A percentile compares a stretch with the other conserved stretches of the same genome.
These are phyloP conservation scores for Chaetodon trifascialis DNA, from an alignment of 2,113 vertebrate species.

Conservation along the genomic window DNA sequence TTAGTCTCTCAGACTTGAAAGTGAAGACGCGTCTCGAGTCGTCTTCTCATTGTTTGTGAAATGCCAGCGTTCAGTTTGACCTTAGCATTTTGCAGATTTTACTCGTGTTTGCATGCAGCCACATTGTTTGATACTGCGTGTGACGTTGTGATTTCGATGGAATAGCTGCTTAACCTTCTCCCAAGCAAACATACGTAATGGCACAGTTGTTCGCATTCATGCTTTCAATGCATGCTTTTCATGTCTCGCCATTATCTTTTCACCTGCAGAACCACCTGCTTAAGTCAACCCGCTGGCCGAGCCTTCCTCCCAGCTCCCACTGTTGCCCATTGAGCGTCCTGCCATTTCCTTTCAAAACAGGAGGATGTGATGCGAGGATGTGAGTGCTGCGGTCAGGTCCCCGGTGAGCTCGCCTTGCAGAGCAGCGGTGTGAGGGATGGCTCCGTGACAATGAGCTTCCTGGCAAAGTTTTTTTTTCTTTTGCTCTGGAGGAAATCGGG, in stretches of 20 bases:
- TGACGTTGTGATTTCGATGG: not conserved
- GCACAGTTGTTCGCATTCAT: not conserved
- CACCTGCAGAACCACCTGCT: slow-evolving; percentile 55
- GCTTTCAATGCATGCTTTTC: not conserved
- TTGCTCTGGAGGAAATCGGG: slow-evolving; percentile 40
- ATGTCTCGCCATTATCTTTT: not conserved
- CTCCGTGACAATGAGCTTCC: slow-evolving; percentile 64
- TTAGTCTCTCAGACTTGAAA: slow-evolving; percentile 56
- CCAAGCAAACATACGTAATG: not conserved
- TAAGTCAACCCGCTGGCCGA: not conserved
- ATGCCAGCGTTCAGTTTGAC: slow-evolving; percentile 19
- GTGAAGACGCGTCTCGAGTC: not conserved
- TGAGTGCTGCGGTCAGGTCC: slow-evolving; percentile 57
- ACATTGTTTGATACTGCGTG: not conserved
- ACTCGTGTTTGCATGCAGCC: not conserved
- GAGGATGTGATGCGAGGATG: slow-evolving; percentile 70
- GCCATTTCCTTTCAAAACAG: slow-evolving; percentile 72
- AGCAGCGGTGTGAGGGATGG: slow-evolving; percentile 42
- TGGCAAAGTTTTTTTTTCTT: slow-evolving; percentile 25
- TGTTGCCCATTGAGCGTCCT: slow-evolving; percentile 42
- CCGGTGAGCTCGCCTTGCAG: slow-evolving; percentile 41
- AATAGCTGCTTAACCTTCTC: slow-evolving; percentile 1
- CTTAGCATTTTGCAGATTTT: slow-evolving; percentile 6
- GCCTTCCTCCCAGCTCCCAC: slow-evolving; percentile 22
- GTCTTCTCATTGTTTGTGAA: slow-evolving; percentile 47